phyloP scores from a whole-genome alignment of 2,113 vertebrate species.

The crab-eating macaque (Macaca fascicularis) region T2T-MFA8v1.1 NC_088381.1:108341501-108342000 shows the following conservation, averaged over 20 bases:
- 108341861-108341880: neutral
- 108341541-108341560: neutral
- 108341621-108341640: neutral
- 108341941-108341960: neutral
- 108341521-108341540: neutral
- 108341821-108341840: neutral
- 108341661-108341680: neutral
- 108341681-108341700: neutral
- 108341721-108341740: neutral
- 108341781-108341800: neutral
- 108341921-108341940: neutral
- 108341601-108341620: neutral
- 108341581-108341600: neutral
- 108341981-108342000: neutral
- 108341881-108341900: neutral
- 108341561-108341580: neutral
- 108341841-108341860: neutral
- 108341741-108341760: neutral
- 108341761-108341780: neutral
- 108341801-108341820: neutral
- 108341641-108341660: slow-evolving; percentile 8
- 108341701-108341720: neutral
- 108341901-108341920: slow-evolving; percentile 18
- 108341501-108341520: neutral
- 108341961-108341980: neutral